phyloP scores from a whole-genome alignment of 2,113 vertebrate species.

The Noctilio leporinus region DNA sequence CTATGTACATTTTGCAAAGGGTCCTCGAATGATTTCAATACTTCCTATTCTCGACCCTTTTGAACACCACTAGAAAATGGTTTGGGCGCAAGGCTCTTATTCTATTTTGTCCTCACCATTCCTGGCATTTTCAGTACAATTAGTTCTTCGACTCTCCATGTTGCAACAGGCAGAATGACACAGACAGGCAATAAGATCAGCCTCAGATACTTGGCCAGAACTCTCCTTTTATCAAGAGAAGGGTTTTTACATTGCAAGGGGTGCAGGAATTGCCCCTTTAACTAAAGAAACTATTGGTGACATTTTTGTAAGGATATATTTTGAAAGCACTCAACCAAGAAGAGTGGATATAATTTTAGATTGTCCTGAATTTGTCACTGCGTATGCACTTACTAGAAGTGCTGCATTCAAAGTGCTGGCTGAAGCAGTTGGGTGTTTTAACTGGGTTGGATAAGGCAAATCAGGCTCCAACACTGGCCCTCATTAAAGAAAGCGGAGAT shows the following conservation, averaged over 20 bases:
- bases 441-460: neutral
- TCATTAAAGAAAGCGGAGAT: conserved; percentile 14
- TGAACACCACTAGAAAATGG: neutral
- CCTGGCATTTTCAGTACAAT: neutral
- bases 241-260: neutral
- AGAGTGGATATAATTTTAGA: conserved; percentile 35
- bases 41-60: neutral
- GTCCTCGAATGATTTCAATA: neutral
- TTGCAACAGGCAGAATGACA: neutral
- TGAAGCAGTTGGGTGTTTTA: conserved; percentile 23
- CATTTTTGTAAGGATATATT: conserved; percentile 32
- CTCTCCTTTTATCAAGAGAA: neutral
- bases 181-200: neutral
- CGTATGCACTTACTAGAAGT: neutral
- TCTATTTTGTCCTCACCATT: neutral
- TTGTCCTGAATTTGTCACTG: neutral
- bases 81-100: neutral
- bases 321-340: conserved; percentile 18
- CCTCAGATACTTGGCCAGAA: neutral
- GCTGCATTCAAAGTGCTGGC: neutral
- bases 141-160: neutral
- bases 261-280: neutral
- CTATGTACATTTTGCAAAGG: neutral
- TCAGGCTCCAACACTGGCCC: neutral
- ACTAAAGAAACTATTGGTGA: conserved; percentile 5